Base-by-base conservation (phyloP, 35 echinoderm and acorn worm species). In the Heliocidaris tuberculata region DNA sequence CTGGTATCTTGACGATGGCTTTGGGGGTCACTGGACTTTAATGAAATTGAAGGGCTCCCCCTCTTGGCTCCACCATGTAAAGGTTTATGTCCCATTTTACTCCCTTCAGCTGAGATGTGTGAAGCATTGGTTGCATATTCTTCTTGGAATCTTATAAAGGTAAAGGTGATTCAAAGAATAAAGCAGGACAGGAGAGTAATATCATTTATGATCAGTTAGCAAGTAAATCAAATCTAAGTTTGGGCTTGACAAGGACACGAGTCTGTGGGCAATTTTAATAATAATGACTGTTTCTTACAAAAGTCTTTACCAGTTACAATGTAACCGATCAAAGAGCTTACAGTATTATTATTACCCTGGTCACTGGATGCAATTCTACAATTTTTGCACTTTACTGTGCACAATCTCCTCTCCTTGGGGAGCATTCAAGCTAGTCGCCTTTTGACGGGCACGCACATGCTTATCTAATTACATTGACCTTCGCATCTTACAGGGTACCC, bases 61-160 rank as follows among this genome's bases (percentile, higher is more conserved):
- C 48, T 31, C 30, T 71, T 71, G 93, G 9, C 59, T 42, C 24
- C 42, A 47, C 15, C 5, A 9, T 89, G 87, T n/a, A 89, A n/a
- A 0, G 85, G 27, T 31, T 6, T 48, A 10, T 35, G 27, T 13
- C n/a, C 56, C 56, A 96, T 94, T 94, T 60, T 94, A 5, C 32
- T 90, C 3, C 60, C 93, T 60, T 48, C 17, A 42, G 60, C 93
- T 42, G 85, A 60, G 7, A 96, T 60, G 30, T 31, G 86, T 27
- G 95, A 90, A 21, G 95, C 95, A 30, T 54, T 88, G 27, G 94
- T 48, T n/a, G 29, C 93, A 94, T 96, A 94, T 24, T 95, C 61
- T 50, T 96, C 19, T 70, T 96, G 95, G 94, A 94, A 96, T 90
- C 95, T 95, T 10, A 89, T 32, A 89, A 47, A 89, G 12, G 10